Conservation (phyloP, 2,888 invertebrate genomes). For the Eristalis intricaria region DNA sequence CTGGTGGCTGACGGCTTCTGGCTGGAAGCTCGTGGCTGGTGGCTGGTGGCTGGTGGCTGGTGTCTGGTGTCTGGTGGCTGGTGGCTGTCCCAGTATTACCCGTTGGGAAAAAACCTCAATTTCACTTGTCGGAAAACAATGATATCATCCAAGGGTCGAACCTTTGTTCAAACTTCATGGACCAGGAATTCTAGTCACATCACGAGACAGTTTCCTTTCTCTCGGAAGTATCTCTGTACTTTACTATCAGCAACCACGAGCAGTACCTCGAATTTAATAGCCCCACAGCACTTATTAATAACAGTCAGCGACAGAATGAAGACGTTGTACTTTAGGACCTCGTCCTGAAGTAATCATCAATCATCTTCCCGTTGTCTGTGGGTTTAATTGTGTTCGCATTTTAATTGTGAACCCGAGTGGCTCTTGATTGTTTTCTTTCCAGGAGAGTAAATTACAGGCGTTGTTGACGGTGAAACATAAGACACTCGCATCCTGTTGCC, state of each 20-base stretch:
- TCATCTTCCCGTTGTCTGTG: not conserved
- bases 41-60: no score
- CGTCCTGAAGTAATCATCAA: not conserved
- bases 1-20: no score
- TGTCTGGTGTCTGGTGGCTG: no score
- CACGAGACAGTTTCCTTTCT: not conserved
- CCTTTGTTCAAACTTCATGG: not conserved
- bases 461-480: not conserved
- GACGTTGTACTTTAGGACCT: not conserved
- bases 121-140: no score
- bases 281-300: not conserved
- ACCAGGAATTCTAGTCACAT: not conserved
- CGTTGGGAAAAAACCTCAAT: not conserved
- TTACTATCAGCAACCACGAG: not conserved
- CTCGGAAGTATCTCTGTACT: not conserved
- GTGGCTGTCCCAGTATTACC: no score
- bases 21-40: no score
- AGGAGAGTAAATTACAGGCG: not conserved
- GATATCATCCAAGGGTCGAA: not conserved
- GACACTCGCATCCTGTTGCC: not conserved
- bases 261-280: not conserved
- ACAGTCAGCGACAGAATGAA: not conserved
- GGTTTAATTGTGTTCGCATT: not conserved
- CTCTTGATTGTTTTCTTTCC: not conserved
- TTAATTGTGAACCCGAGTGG: not conserved